Conservation (phyloP, 2,888 invertebrate genomes). For the Cabera pusaria region DNA sequence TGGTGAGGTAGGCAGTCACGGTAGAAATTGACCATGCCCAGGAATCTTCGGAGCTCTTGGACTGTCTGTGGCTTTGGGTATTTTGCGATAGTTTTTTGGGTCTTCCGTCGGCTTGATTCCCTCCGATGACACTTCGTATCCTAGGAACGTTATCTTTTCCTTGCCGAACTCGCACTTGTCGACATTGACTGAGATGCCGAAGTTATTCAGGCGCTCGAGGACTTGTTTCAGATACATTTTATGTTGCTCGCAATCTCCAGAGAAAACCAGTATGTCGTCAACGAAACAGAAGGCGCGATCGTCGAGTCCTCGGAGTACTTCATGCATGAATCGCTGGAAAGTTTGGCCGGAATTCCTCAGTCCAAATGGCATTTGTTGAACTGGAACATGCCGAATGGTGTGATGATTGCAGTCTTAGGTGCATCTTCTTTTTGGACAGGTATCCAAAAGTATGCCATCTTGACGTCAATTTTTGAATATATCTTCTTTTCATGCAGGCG, state of each 20-base stretch:
- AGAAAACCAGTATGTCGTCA: background rate
- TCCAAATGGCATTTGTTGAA: background rate
- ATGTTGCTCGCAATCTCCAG: background rate
- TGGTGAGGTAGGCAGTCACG: conserved; percentile 45
- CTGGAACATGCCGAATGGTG: background rate
- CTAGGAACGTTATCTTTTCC: background rate
- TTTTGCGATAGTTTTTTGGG: background rate
- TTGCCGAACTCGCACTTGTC: background rate
- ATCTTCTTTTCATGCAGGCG: background rate
- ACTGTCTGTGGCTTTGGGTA: conserved; percentile 26
- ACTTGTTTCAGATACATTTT: background rate
- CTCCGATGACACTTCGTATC: background rate
- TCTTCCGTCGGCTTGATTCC: background rate
- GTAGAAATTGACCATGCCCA: conserved; percentile 41
- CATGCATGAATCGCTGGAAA: background rate
- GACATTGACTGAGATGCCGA: background rate
- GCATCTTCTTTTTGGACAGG: background rate
- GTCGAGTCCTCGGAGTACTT: background rate
- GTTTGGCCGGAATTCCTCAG: background rate
- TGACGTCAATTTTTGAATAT: background rate
- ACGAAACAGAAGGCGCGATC: background rate
- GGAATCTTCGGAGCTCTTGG: conserved; percentile 25
- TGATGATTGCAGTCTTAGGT: background rate
- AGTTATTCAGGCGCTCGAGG: background rate
- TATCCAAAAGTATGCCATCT: background rate